A percentile compares a stretch with the other conserved stretches of the same genome.
phyloP scores from a whole-genome alignment of 2,888 invertebrate species.

The Notocelia uddmanniana region DNA sequence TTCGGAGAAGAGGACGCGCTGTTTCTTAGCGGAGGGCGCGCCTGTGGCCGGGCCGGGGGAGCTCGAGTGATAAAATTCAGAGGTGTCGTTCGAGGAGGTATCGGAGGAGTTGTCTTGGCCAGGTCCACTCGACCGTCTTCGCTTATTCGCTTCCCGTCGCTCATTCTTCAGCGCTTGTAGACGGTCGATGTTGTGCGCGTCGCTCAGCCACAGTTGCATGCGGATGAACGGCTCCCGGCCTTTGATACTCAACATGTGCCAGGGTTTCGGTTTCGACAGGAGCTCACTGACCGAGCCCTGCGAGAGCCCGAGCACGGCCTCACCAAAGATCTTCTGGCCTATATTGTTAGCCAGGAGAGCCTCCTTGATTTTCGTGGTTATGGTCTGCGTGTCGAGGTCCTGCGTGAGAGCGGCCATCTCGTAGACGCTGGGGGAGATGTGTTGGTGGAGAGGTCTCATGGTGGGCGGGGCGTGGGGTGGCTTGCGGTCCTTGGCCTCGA shows the following conservation, averaged over 20 bases:
- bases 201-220: constrained; percentile 98
- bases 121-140: constrained; percentile 93
- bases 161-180: constrained; percentile 96
- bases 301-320: constrained; percentile 97
- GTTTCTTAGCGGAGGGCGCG: constrained; percentile 95
- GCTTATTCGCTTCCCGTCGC: constrained; percentile 95
- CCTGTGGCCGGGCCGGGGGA: constrained; percentile 91
- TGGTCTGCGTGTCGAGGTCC: constrained; percentile 97
- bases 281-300: constrained; percentile 99
- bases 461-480: constrained; percentile 87
- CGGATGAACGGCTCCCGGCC: constrained; percentile 98
- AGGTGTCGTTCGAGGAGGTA: constrained; percentile 95
- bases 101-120: constrained; percentile 95
- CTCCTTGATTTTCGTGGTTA: constrained; percentile 98
- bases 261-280: constrained; percentile 98
- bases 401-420: constrained; percentile 99
- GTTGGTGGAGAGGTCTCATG: constrained; percentile 91
- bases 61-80: constrained; percentile 94
- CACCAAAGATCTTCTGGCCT: constrained; percentile 99
- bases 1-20: constrained; percentile 98
- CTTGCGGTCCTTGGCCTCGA: constrained; percentile 85
- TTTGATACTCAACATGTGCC: constrained; percentile 99
- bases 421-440: constrained; percentile 97
- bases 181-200: constrained; percentile 97
- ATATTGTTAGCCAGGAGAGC: constrained; percentile 98